These are phyloP conservation scores for Phrynosoma platyrhinos DNA, from an alignment of 2,113 vertebrate species.

Conservation along the genomic window DNA sequence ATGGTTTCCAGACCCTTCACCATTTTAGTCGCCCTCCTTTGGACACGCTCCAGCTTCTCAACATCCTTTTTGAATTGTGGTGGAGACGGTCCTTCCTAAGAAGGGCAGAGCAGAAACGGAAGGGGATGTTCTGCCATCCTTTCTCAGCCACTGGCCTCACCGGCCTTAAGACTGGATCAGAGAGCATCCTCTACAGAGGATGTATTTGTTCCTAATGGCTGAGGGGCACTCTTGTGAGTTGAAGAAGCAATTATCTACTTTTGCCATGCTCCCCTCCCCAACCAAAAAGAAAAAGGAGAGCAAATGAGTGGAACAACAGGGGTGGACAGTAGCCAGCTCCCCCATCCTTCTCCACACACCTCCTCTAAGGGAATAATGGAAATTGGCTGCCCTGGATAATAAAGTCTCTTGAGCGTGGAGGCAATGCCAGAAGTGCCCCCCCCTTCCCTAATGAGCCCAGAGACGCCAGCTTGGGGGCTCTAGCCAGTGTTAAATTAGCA, in stretches of 20 bases:
- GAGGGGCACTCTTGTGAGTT: constrained; percentile 69
- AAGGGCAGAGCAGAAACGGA: constrained; percentile 61
- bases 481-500: constrained; percentile 76
- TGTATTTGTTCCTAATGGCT: constrained; percentile 72
- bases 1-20: too few species aligned
- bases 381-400: constrained; percentile 73
- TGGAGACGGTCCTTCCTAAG: constrained; percentile 10
- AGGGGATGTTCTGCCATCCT: constrained; percentile 62
- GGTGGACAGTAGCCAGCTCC: constrained; percentile 45
- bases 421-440: constrained; percentile 61
- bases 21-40: too few species aligned
- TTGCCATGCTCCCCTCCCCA: constrained; percentile 54
- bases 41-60: too few species aligned
- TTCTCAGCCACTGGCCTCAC: constrained; percentile 70
- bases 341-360: constrained; percentile 44
- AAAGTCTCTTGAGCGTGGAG: constrained; percentile 62
- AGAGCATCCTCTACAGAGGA: constrained; percentile 67
- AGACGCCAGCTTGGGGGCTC: constrained; percentile 76
- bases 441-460: constrained; percentile 71
- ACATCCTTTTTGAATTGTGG: background rate
- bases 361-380: constrained; percentile 54
- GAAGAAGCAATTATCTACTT: constrained; percentile 76
- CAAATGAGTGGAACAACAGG: constrained; percentile 68
- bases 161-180: constrained; percentile 65
- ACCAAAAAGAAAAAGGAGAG: constrained; percentile 31